Evolutionary conservation across 2,113 vertebrate species (phyloP).

Genomic region (Bos taurus): ARS-UCD2.0 NC_037330.1:97341001-97341500

Average conservation of each 20-base stretch:
- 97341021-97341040: not conserved
- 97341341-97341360: not conserved
- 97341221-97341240: not conserved
- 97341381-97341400: not conserved
- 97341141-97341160: not conserved
- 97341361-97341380: not conserved
- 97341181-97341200: not conserved
- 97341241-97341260: not conserved
- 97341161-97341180: not conserved
- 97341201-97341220: not conserved
- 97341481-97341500: not conserved
- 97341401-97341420: not conserved
- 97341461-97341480: not conserved
- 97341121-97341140: not conserved
- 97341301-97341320: not conserved
- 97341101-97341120: not conserved
- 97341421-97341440: not conserved
- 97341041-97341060: not conserved
- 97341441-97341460: not conserved
- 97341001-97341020: not conserved
- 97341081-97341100: not conserved
- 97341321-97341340: not conserved
- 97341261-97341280: not conserved
- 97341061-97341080: not conserved
- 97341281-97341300: not conserved